Base-by-base conservation (phyloP, 1,140 invertebrate genomes). In the Procambarus virginalis region DNA sequence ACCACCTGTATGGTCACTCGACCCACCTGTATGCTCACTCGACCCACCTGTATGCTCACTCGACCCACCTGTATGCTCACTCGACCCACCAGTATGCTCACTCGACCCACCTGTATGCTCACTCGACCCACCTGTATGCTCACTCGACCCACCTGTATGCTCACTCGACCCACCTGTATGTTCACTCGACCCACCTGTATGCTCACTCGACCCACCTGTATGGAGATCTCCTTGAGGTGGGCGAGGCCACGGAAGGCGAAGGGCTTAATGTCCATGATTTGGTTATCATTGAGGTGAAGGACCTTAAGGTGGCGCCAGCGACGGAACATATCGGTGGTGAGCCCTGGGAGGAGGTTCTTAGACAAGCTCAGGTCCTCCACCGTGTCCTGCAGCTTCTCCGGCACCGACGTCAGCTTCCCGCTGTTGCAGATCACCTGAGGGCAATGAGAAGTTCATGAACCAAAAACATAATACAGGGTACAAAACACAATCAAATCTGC, bases 281-380 rank as follows among this genome's bases (percentile, higher is more conserved):
- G 79, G 80, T 89, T 89, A 51, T 89, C 86, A 48, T 89, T 76
- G 79, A 89, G 86, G 34, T 79, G 20, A n/a, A 89, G 79, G 3
- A 48, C 55, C 64, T n/a, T 68, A 0, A 89, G 49, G 17, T 89
- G 60, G 12, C 79, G 79, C 86, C 86, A 89, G 17, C 80, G 64
- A 0, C 22, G 68, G 79, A 89, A 89, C 86, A 89, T 89, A 14
- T 89, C 86, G 0, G 86, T 82, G 17, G 51, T 64, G 49, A 89
- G 86, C 48, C 68, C 70, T 2, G 79, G 51, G 12, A 89, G 49
- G 45, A n/a, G 34, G 68, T 89, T 89, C 8, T 64, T 17, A 45
- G 79, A 22, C 48, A 89, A 83, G 79, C 51, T 89, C 70, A 89
- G 86, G 46, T 89, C 86, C 86, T 89, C 86, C 70, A 89, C 86